Evolutionary conservation across 2,797 vertebrate species (phyloP).

Genomic region (Erethizon dorsatum): DNA sequence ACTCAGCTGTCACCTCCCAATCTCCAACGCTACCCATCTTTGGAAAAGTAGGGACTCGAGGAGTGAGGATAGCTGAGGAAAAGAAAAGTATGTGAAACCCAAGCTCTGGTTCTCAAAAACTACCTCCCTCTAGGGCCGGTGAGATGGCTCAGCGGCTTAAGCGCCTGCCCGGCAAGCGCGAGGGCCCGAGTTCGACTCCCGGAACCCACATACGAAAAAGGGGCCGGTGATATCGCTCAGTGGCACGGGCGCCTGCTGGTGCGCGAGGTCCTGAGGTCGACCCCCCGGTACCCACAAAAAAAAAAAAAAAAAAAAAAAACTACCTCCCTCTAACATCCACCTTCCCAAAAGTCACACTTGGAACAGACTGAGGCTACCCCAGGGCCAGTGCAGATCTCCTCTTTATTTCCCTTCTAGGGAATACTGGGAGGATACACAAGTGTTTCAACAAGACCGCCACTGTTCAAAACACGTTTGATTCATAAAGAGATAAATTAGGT

Average conservation of each 20-base stretch:
- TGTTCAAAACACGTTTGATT: background rate
- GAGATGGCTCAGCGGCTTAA: too few relatives aligned
- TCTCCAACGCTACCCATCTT: conserved; percentile 74
- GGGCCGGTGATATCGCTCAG: too few relatives aligned
- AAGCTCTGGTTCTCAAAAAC: background rate
- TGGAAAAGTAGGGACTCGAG: conserved; percentile 61
- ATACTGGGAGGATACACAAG: background rate
- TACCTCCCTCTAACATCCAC: background rate
- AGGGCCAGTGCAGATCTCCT: background rate
- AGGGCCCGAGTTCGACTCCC: too few relatives aligned
- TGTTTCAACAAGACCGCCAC: background rate
- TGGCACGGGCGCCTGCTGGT: too few relatives aligned
- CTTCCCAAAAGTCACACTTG: background rate
- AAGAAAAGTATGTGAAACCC: conserved; percentile 46
- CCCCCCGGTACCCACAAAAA: too few relatives aligned
- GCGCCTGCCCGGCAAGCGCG: too few relatives aligned
- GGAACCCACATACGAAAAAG: too few relatives aligned
- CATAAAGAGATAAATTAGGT: background rate
- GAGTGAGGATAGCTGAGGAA: conserved; percentile 73
- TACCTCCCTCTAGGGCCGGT: background rate
- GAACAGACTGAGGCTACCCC: background rate
- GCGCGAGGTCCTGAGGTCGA: too few relatives aligned
- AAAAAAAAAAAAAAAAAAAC: too few relatives aligned
- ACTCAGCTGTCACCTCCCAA: conserved; percentile 73
- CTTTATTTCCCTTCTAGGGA: background rate